Conservation (phyloP, 2,888 invertebrate species). For the Hybos culiciformis region DNA sequence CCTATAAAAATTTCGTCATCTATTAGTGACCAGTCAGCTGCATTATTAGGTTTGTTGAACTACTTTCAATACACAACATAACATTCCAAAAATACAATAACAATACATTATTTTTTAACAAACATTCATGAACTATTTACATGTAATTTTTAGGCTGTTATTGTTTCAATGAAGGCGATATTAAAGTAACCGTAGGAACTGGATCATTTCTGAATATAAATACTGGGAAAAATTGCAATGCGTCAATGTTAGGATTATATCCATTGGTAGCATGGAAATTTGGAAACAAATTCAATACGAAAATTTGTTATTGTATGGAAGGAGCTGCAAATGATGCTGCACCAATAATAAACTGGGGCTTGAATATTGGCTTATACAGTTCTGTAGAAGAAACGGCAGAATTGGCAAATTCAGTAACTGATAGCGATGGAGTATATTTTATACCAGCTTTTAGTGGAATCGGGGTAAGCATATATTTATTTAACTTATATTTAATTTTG, state of each 20-base stretch:
- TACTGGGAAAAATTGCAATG: constrained; percentile 61
- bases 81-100: too few species aligned
- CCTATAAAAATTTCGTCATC: constrained; percentile 54
- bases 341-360: constrained; percentile 73
- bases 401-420: constrained; percentile 52
- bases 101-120: too few species aligned
- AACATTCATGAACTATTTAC: too few species aligned
- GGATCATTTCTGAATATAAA: constrained; percentile 81
- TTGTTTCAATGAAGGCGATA: constrained; percentile 60
- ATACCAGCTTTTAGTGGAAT: constrained; percentile 82
- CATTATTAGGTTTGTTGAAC: constrained; percentile 83
- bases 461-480: constrained; percentile 43
- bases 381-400: constrained; percentile 49
- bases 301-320: constrained; percentile 64
- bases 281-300: constrained; percentile 13
- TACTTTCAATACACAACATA: too few species aligned
- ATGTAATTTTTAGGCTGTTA: too few species aligned
- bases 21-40: constrained; percentile 61
- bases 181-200: constrained; percentile 83
- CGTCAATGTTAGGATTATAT: constrained; percentile 73
- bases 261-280: constrained; percentile 78
- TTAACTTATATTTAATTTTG: background rate
- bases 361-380: constrained; percentile 50
- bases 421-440: constrained; percentile 69
- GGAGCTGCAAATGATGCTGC: constrained; percentile 83